Evolutionary conservation across 2,113 vertebrate species (phyloP), one percentile per base, ranked within the genome.

Genomic region (Gyps fulvus): DNA sequence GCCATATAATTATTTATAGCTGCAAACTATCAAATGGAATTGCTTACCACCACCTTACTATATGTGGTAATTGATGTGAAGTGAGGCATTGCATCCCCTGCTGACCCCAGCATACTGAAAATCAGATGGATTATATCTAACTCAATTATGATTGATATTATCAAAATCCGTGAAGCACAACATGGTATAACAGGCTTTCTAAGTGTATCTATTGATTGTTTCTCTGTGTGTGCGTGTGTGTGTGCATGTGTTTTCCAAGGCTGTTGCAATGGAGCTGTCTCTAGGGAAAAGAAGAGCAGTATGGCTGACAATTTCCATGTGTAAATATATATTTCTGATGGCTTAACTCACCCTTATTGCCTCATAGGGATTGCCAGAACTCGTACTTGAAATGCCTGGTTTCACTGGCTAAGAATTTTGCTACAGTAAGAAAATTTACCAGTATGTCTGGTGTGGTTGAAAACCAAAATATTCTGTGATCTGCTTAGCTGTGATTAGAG

Each of bases 71-170:
- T 99, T 99, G 99, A 99, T 99, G 99, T 99, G 98, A 98, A 97
- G 97, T 98, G 98, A 99, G 98, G 98, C 98, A 98, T 98, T 94
- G 95, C 80, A 88, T 98, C 97, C 96, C 98, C 94, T 74, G 96
- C 96, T 99, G 98, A 99, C 99, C 99, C 98, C 93, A 73, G 97
- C 94, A 88, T 97, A 96, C 98, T 97, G 98, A 95, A 98, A 99
- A 98, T 98, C 98, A 99, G 99, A 99, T 98, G 98, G 98, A 99
- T 99, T 98, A 98, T 98, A 98, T 98, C 98, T 98, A 98, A 99
- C 98, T 98, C 98, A 98, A 99, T 99, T 99, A 99, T 99, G 99
- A 99, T 99, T 99, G 99, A 99, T 99, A 99, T 98, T 97, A 99
- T 99, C 98, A 99, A 98, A 99, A 99, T 98, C 99, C 55, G 87